Evolutionary conservation across 2,888 invertebrate species (phyloP), one percentile per base, ranked within the genome.

Genomic region (Fissipunctia ypsillon): DNA sequence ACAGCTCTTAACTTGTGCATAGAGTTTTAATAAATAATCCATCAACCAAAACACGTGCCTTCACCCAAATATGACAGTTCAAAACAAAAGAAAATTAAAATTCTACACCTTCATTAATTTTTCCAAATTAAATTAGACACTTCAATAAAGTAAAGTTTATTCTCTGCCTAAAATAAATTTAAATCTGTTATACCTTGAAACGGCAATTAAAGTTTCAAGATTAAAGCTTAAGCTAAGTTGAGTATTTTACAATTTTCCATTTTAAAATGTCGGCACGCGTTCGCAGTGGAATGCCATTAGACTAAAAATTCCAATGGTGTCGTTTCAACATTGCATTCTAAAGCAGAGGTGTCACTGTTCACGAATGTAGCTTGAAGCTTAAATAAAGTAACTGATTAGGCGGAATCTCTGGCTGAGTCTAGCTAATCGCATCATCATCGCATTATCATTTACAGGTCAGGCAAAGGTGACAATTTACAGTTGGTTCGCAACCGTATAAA

Each of bases 231-330:
- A 84, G 64, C 50, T 70, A 35, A 76, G 69, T 57, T 66, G 50
- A 71, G 43, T 69, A 71, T 78, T 73, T 68, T 65, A 72, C 69
- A 63, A 77, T 87, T 70, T 80, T 84, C 57, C 69, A 78, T 83
- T 83, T 83, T 71, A 71, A 83, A 83, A 61, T 50, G 69, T 31
- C 60, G 60, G 61, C 75, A 83, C 80, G 75, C 69, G 71, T 86
- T 69, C 69, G 4, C 48, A 45, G 69, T 56, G 78, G 81, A 76
- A 81, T 84, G 54, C 69, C 35, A 77, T 85, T 79, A 77, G 63
- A 73, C 61, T 63, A 71, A 81, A 83, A 86, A 87, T 87, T 87
- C 81, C 81, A 64, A 74, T 84, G 73, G 69, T 74, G 76, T 77
- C 76, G 69, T 56, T 80, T 70, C 43, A 77, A 69, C 72, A 73